phyloP scores from a whole-genome alignment of 2,888 invertebrate genomes.

The Gisinianus flammeolus region DNA sequence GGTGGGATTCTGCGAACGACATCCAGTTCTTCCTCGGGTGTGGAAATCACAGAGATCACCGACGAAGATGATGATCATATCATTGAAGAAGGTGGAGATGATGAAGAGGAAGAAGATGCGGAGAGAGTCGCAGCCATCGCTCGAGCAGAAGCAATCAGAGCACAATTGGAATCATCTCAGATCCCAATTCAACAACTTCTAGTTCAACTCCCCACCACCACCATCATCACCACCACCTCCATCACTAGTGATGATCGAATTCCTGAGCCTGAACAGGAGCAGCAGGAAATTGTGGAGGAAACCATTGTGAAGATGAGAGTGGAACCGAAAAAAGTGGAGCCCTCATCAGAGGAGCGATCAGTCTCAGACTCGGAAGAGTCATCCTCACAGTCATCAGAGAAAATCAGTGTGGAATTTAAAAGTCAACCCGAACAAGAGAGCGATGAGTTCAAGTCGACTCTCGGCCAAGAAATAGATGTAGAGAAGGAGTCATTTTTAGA shows the following conservation, averaged over 20 bases:
- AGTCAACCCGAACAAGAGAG: background rate
- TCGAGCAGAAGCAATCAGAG: background rate
- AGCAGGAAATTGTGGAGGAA: conserved; percentile 31
- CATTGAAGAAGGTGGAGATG: conserved; percentile 6
- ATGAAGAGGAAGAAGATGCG: conserved; percentile 36
- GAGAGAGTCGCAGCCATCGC: conserved; percentile 37
- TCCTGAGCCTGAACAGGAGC: conserved; percentile 28
- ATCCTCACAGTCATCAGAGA: background rate
- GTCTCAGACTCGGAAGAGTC: background rate
- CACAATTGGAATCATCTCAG: too few species aligned
- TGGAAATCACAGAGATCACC: conserved; percentile 39
- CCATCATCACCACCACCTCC: too few species aligned
- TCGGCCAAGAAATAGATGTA: background rate
- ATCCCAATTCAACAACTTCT: too few species aligned
- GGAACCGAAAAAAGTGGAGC: background rate
- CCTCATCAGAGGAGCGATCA: background rate
- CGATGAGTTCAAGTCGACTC: too few species aligned
- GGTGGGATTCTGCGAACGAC: conserved; percentile 33
- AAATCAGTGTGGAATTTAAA: background rate
- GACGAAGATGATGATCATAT: conserved; percentile 30
- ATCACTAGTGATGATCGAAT: too few species aligned
- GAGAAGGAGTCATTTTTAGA: background rate
- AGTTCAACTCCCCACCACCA: too few species aligned
- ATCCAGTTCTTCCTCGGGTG: conserved; percentile 21
- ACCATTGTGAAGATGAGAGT: background rate